Base-by-base conservation (phyloP, 1,140 invertebrate species). In the Pissodes strobi region DNA sequence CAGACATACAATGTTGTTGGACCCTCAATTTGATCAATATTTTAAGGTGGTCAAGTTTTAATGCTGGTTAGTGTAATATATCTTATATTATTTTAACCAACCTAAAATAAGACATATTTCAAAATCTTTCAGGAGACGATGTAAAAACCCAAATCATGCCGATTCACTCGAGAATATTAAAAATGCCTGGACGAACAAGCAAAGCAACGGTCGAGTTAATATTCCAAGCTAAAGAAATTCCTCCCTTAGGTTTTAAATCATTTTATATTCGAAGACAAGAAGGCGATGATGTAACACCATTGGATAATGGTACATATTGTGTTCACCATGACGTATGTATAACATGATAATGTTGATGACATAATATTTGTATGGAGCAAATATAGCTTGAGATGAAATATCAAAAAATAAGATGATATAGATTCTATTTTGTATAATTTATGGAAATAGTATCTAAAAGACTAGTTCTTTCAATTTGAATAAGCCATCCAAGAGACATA, bases 171-270 rank as follows among this genome's bases (percentile, higher is more conserved):
- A 49, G 79, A 10, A 79, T 91, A 0, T 69, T 81, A 21, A 79
- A 82, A 18, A 79, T 92, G 1, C 86, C 87, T 0, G 88, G 88
- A 1, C 80, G 90, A 43, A 72, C 68, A 0, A 88, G 85, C 48
- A 75, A 67, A 1, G 85, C 88, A 0, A 80, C 77, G 4, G 78
- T 83, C 39, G 90, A 92, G 63, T 73, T 92, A 0, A 79, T 88
- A 18, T 92, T 92, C 73, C 70, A 83, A 52, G 86, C 87, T 2
- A 70, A 76, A 43, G 78, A 84, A 38, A 70, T 91, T 0, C 88
- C 88, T 6, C 79, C 89, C 0, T 62, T 91, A 15, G 89, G 90
- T 0, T 87, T 84, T 66, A 81, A 83, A 6, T 83, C 85, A 0
- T 91, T 82, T 69, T 85, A 83, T 38, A 77, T 91, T 18, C 12